Evolutionary conservation across 2,797 vertebrate genomes (phyloP), one percentile per base, ranked within the genome.

Genomic region (Fistularia tabacaria): DNA sequence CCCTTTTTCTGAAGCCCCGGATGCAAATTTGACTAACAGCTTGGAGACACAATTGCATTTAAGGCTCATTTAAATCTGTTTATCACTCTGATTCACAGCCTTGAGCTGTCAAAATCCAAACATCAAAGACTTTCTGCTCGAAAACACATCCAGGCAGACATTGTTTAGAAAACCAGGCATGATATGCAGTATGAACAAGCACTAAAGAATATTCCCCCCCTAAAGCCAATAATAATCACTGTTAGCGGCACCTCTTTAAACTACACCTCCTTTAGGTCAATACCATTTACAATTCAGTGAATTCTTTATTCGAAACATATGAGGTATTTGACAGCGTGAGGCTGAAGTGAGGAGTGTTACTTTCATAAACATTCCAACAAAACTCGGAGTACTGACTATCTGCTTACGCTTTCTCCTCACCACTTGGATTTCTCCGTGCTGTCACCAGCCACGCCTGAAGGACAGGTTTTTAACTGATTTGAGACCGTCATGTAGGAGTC

Each of bases 31-130:
- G 81, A 60, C 67, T 25, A 25, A 41, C 52, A 57, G 76, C 81
- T 76, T 69, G 38, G 49, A 65, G 73, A 80, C 70, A 72, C 74
- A 71, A 78, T 58, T 80, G 82, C 71, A 72, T 83, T 83, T 85
- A 87, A 77, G 62, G 71, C 77, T 76, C 49, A 61, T 74, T 84
- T 76, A 71, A 85, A 86, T 85, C 73, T 73, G 70, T 86, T 84
- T 81, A 86, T 79, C 78, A 69, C 62, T 79, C 41, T 60, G 73
- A 84, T 70, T 74, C 81, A 74, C 64, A 76, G 83, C 82, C 73
- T 57, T 57, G 62, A 78, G 80, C 74, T 46, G 71, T 72, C 52
- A 74, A 64, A 73, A 74, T 54, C 59, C 75, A 68, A 57, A 76
- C 73, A 79, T 87, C 81, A 91, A 83, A 88, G 82, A 14, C 37